Evolutionary conservation across 1,140 invertebrate genomes (phyloP).

Genomic region (Platorchestia sp.): DNA sequence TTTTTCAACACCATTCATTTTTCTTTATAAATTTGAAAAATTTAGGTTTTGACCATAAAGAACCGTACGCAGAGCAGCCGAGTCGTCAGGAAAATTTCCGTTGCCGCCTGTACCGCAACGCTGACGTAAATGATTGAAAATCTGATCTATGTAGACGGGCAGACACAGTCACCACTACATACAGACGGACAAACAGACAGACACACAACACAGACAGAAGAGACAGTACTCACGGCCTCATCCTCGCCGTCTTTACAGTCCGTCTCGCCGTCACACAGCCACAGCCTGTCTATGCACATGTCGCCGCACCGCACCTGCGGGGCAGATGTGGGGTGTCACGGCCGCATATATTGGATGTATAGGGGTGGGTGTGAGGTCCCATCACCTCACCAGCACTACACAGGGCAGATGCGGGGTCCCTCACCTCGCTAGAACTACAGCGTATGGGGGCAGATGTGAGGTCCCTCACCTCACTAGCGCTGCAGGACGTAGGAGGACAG

Average conservation of each 20-base stretch:
- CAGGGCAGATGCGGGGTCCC: not conserved
- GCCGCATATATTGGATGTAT: not conserved
- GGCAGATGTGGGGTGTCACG: not conserved
- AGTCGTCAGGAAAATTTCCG: no score
- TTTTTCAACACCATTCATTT: no score
- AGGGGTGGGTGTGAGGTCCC: no score
- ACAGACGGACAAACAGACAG: not conserved
- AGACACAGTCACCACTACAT: not conserved
- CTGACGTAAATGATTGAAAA: no score
- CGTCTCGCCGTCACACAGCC: conserved; percentile 77
- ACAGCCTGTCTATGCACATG: conserved; percentile 75
- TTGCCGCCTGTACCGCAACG: no score
- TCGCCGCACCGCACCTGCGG: conserved; percentile 62
- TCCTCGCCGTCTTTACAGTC: conserved; percentile 75
- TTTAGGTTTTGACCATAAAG: no score
- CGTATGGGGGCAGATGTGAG: no score
- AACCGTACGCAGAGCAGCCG: no score
- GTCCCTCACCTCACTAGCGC: conserved; percentile 54
- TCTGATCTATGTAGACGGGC: not conserved
- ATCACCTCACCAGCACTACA: not conserved
- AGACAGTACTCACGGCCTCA: conserved; percentile 67
- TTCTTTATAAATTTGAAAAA: no score
- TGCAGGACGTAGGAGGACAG: conserved; percentile 60
- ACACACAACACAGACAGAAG: not conserved
- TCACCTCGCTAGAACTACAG: not conserved